A percentile compares a stretch with the other conserved stretches of the same genome.
Conservation (phyloP, 2,113 vertebrate genomes). For the Lasiurus borealis region DNA sequence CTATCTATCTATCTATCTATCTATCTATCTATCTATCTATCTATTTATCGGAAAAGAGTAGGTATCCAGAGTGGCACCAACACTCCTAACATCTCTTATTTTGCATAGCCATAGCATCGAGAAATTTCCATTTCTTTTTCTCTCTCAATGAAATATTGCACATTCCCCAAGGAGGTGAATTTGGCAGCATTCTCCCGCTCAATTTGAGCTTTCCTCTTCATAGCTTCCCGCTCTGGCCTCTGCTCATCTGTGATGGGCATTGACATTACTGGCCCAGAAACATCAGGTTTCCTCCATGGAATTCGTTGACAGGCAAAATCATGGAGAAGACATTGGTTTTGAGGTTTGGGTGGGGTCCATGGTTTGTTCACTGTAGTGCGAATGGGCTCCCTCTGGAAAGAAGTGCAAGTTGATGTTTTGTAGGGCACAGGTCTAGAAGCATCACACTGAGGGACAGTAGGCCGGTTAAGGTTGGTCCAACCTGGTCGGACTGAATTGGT, state of each 20-base stretch:
- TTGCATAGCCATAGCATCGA: background rate
- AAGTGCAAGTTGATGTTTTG: background rate
- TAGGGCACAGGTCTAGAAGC: background rate
- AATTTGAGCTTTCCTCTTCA: conserved; percentile 65
- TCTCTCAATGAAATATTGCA: conserved; percentile 54
- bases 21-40: background rate
- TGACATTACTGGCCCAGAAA: conserved; percentile 51
- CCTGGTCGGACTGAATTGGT: background rate
- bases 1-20: background rate
- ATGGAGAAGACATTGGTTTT: background rate
- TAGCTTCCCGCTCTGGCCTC: conserved; percentile 50
- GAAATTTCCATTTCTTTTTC: conserved; percentile 47
- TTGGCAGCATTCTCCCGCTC: conserved; percentile 62
- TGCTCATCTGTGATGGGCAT: conserved; percentile 60
- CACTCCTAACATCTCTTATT: background rate
- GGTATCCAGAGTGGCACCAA: background rate
- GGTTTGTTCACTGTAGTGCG: background rate
- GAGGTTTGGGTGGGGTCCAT: background rate
- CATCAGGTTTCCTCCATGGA: background rate
- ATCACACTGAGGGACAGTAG: background rate
- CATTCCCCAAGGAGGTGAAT: conserved; percentile 6
- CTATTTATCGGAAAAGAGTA: background rate
- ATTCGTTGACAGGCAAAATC: conserved; percentile 41
- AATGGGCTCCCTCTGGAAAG: background rate
- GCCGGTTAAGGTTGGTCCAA: background rate